Base-by-base conservation (phyloP, 2,113 vertebrate species). In the Psilopogon haemacephalus region DNA sequence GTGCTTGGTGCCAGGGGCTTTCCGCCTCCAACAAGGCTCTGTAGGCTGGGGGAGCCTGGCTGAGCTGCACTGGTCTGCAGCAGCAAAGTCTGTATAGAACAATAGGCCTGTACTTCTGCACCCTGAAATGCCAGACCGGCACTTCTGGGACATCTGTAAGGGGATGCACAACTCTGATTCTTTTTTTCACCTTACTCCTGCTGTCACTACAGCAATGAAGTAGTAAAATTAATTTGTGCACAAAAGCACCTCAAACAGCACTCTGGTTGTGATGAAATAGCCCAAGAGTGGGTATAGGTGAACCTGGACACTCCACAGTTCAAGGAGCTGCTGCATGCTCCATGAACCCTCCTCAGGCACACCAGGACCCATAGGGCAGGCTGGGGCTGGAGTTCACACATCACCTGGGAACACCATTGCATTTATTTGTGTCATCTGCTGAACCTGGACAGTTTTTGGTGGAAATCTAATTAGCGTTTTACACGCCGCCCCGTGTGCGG, bases 71-170 rank as follows among this genome's bases (percentile, higher is more conserved):
- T 72, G 20, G 44, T 92, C 92, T 88, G 93, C 90, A 89, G 79
- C 87, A 96, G 95, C 92, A 19, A 24, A 15, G 88, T 83, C 92
- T 86, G 67, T 15, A 46, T 1, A 65, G 67, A 93, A 84, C 73
- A 95, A 95, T 79, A 15, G 95, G 92, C 95, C 90, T 59, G 73
- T 26, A 74, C 81, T 92, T 68, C 81, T 46, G 76, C 69, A 24
- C 12, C 33, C 96, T 46, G 16, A 63, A 73, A 60, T 70, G 28
- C 6, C 27, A 32, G 62, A 32, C 27, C 37, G n/a, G 79, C 11
- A 26, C 74, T 73, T 15, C 69, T 18, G 13, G 59, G 89, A 27
- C 35, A 12, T 74, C 50, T 63, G 56, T 24, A 5, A 83, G 76
- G 27, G 72, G 40, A 32, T 5, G 32, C 58, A 4, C 30, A 2